Percentiles rank a stretch among this genome's conserved stretches.
These are phyloP conservation scores for Tupaia chinensis DNA, from an alignment of 2,113 vertebrate genomes.

Conservation along the genomic window DNA sequence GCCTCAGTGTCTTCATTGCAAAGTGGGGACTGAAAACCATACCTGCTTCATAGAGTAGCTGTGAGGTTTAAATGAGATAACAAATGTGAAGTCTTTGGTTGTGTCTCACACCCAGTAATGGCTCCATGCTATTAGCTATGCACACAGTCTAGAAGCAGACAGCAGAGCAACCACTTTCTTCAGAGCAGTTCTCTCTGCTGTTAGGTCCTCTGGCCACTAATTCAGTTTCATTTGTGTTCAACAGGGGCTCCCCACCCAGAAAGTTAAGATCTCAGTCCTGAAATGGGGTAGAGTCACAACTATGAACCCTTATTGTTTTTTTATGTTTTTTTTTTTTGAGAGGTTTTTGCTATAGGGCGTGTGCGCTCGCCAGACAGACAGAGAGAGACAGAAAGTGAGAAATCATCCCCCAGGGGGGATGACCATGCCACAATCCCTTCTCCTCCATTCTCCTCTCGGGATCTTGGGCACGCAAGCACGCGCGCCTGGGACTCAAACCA, in stretches of 20 bases:
- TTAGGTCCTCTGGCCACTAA: constrained; percentile 35
- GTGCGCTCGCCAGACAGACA: too few relatives aligned
- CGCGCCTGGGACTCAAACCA: too few relatives aligned
- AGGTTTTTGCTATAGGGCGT: too few relatives aligned
- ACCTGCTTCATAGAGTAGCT: constrained; percentile 25
- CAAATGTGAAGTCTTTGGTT: not conserved
- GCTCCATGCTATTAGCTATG: not conserved
- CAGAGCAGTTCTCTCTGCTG: not conserved
- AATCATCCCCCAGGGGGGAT: too few relatives aligned
- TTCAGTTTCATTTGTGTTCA: constrained; percentile 74
- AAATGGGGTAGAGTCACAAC: constrained; percentile 42
- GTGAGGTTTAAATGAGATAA: constrained; percentile 77
- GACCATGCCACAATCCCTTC: too few relatives aligned
- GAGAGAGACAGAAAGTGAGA: too few relatives aligned
- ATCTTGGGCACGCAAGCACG: too few relatives aligned
- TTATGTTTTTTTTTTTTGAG: too few relatives aligned
- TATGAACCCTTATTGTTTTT: constrained; percentile 63
- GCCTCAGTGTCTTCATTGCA: constrained; percentile 42
- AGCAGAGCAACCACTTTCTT: not conserved
- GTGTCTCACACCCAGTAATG: constrained; percentile 38
- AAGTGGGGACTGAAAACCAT: constrained; percentile 56
- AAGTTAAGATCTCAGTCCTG: constrained; percentile 53
- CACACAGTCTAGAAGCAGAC: not conserved
- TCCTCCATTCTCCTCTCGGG: too few relatives aligned
- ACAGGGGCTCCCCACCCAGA: not conserved